Evolutionary conservation across 2,113 vertebrate species (phyloP).

Genomic region (Callaeas wilsoni): DNA sequence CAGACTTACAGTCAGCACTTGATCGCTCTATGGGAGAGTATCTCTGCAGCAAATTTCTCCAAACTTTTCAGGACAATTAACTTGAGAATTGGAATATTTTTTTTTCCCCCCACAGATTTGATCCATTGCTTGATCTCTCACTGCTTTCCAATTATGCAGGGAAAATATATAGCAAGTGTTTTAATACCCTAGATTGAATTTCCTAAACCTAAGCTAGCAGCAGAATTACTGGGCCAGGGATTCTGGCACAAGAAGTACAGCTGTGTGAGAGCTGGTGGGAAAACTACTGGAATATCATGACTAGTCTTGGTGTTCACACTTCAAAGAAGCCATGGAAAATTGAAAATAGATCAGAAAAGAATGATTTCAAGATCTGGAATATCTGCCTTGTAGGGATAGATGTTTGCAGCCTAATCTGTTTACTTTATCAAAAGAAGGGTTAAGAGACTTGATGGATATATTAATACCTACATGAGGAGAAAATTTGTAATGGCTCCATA

Average conservation of each 20-base stretch:
- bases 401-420: slow-evolving; percentile 3
- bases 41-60: slow-evolving; percentile 19
- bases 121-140: slow-evolving; percentile 50
- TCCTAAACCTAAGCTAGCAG: slow-evolving; percentile 49
- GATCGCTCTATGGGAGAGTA: slow-evolving; percentile 52
- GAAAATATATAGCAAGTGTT: slow-evolving; percentile 56
- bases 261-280: slow-evolving; percentile 64
- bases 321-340: slow-evolving; percentile 59
- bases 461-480: neutral
- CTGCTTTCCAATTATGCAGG: slow-evolving; percentile 47
- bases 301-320: slow-evolving; percentile 37
- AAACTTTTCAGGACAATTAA: slow-evolving; percentile 56
- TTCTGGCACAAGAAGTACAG: slow-evolving; percentile 59
- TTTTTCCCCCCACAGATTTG: neutral
- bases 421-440: slow-evolving; percentile 17
- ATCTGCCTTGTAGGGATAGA: slow-evolving; percentile 11
- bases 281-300: slow-evolving; percentile 62
- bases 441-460: neutral
- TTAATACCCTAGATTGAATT: slow-evolving; percentile 55
- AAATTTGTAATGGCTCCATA: neutral
- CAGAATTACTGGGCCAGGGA: slow-evolving; percentile 14
- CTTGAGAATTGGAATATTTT: slow-evolving; percentile 20
- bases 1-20: slow-evolving; percentile 49
- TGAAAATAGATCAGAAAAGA: slow-evolving; percentile 62
- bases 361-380: slow-evolving; percentile 43